Evolutionary conservation across 2,113 vertebrate species (phyloP).

Genomic region (Rhinoderma darwinii): DNA sequence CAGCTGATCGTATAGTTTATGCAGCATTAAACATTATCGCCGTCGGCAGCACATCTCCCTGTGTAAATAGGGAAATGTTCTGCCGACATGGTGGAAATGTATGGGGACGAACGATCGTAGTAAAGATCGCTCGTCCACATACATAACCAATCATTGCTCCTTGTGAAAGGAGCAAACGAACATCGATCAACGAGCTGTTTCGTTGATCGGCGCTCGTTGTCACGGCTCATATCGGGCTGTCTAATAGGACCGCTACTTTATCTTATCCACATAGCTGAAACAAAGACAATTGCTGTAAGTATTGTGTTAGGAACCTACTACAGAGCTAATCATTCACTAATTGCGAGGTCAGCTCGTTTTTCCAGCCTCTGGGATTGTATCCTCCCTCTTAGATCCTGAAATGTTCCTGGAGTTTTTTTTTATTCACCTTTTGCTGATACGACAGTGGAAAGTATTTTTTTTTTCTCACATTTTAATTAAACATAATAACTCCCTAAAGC

Average conservation of each 20-base stretch:
- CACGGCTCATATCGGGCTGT: too few relatives aligned
- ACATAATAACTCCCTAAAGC: slow-evolving; percentile 48
- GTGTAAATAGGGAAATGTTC: too few relatives aligned
- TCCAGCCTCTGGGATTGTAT: not conserved
- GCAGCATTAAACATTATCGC: too few relatives aligned
- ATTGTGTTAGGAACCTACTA: not conserved
- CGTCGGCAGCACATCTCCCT: too few relatives aligned
- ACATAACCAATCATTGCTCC: too few relatives aligned
- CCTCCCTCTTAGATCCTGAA: not conserved
- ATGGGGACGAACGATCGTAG: too few relatives aligned
- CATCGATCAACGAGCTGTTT: too few relatives aligned
- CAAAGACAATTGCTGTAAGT: not conserved
- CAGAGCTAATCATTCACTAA: slow-evolving; percentile 19
- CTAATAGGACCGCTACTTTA: not conserved
- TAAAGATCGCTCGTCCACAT: too few relatives aligned
- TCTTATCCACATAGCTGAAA: not conserved
- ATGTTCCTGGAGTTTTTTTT: not conserved
- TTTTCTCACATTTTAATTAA: slow-evolving; percentile 36
- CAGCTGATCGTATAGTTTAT: too few relatives aligned
- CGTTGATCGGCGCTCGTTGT: too few relatives aligned
- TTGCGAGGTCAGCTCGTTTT: not conserved
- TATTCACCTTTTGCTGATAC: not conserved
- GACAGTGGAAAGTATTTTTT: not conserved
- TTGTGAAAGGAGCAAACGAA: too few relatives aligned
- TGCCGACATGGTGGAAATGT: too few relatives aligned